A percentile compares a stretch with the other conserved stretches of the same genome.
Conservation (phyloP, 1,140 invertebrate species). For the Ceratosolen fusciceps region DNA sequence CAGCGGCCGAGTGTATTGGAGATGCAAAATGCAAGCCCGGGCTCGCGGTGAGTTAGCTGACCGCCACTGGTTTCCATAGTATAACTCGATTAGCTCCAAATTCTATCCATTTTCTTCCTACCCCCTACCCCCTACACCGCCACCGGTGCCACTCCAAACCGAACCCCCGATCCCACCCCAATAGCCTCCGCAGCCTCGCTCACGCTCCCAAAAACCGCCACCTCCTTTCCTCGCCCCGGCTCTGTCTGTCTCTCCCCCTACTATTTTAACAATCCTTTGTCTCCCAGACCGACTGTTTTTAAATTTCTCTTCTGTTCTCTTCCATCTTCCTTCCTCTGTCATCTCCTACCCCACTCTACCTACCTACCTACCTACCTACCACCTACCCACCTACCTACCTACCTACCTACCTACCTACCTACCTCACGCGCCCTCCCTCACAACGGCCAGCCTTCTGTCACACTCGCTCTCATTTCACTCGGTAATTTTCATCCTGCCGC, state of each 20-base stretch:
- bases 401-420: no score
- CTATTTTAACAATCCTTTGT: constrained; percentile 45
- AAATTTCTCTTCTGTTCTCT: neutral
- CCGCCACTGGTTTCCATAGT: constrained; percentile 66
- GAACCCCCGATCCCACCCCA: neutral
- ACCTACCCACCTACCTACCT: neutral
- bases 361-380: neutral
- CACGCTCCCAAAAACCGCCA: constrained; percentile 18
- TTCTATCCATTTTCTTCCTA: constrained; percentile 50
- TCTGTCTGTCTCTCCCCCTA: constrained; percentile 41
- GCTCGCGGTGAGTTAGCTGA: constrained; percentile 62
- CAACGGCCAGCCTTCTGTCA: neutral
- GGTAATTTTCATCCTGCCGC: constrained; percentile 17
- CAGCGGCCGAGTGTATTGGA: neutral
- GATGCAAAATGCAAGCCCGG: constrained; percentile 57
- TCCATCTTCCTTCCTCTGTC: constrained; percentile 6
- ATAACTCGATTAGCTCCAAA: constrained; percentile 66
- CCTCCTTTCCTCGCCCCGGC: neutral
- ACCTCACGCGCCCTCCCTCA: no score
- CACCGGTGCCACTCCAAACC: no score
- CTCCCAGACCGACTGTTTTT: constrained; percentile 27
- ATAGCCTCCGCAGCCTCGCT: neutral
- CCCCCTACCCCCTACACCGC: neutral
- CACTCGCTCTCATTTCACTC: neutral
- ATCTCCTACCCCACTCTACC: neutral